Percentiles rank a stretch among this genome's conserved stretches.
These are phyloP conservation scores for Taenaris catops DNA, from an alignment of 2,888 invertebrate species.

Conservation along the genomic window DNA sequence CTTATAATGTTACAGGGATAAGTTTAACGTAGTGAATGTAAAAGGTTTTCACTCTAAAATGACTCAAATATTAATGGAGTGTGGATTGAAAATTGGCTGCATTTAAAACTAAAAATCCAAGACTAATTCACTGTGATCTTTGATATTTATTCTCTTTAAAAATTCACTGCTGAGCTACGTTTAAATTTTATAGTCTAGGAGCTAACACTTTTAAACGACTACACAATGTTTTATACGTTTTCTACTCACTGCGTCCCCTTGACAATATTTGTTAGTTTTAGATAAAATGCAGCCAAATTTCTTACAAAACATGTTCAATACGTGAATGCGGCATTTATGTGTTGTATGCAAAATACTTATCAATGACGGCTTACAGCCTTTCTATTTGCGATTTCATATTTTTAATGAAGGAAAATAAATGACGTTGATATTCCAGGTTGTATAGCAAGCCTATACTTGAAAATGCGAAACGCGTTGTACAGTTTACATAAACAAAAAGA, in stretches of 20 bases:
- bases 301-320: conserved; percentile 2
- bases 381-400: conserved; percentile 1
- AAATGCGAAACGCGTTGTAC: conserved; percentile 1
- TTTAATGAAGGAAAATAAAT: conserved; percentile 4
- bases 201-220: conserved; percentile 9
- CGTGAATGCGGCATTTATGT: conserved; percentile 3
- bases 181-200: conserved; percentile 14
- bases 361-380: conserved; percentile 1
- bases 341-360: neutral
- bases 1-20: no score
- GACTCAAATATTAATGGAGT: conserved; percentile 13
- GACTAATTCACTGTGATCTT: conserved; percentile 24
- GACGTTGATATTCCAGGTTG: conserved; percentile 4
- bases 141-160: conserved; percentile 15
- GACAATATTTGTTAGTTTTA: conserved; percentile 8
- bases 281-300: conserved; percentile 14
- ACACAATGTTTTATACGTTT: conserved; percentile 15
- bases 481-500: no score
- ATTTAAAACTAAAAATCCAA: conserved; percentile 15
- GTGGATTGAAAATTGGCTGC: conserved; percentile 23
- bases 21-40: no score
- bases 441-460: conserved; percentile 2
- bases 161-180: conserved; percentile 19
- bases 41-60: conserved; percentile 22
- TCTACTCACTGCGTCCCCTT: conserved; percentile 12